phyloP scores from a whole-genome alignment of 2,888 invertebrate genomes.

The Diarsia brunnea region DNA sequence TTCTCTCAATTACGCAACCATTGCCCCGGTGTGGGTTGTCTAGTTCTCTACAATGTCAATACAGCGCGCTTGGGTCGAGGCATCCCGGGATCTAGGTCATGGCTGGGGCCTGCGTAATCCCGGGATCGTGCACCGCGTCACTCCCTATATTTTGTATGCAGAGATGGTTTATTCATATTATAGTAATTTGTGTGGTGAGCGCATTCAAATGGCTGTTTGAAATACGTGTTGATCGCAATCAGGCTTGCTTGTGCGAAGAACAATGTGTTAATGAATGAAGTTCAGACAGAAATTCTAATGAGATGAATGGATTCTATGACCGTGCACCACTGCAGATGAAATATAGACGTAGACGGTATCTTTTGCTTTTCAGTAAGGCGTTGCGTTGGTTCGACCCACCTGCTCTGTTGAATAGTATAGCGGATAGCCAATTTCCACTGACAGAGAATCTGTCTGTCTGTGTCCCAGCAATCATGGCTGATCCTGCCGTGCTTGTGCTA shows the following conservation, averaged over 20 bases:
- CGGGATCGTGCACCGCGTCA: slow-evolving; percentile 53
- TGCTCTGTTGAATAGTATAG: not conserved
- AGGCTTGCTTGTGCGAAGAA: slow-evolving; percentile 15
- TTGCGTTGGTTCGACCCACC: not conserved
- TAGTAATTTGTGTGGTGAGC: slow-evolving; percentile 35
- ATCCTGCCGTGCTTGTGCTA: not conserved
- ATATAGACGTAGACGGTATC: not conserved
- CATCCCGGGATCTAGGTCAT: slow-evolving; percentile 71
- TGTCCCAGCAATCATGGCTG: not conserved
- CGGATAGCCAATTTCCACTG: not conserved
- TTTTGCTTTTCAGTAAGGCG: not conserved
- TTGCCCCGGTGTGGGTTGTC: slow-evolving; percentile 18
- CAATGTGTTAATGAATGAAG: slow-evolving; percentile 28
- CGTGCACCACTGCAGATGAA: slow-evolving; percentile 7
- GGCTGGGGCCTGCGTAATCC: slow-evolving; percentile 70
- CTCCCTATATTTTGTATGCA: slow-evolving; percentile 48
- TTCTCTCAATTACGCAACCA: slow-evolving; percentile 35
- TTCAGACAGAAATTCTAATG: not conserved
- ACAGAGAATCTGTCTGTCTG: not conserved
- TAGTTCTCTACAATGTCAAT: slow-evolving; percentile 54
- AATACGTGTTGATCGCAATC: slow-evolving; percentile 40
- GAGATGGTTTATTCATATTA: slow-evolving; percentile 33
- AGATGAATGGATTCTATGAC: too few species aligned
- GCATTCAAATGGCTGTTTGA: slow-evolving; percentile 33
- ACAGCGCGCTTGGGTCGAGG: slow-evolving; percentile 53